Evolutionary conservation across 2,888 invertebrate genomes (phyloP).

Genomic region (Achlya flavicornis): DNA sequence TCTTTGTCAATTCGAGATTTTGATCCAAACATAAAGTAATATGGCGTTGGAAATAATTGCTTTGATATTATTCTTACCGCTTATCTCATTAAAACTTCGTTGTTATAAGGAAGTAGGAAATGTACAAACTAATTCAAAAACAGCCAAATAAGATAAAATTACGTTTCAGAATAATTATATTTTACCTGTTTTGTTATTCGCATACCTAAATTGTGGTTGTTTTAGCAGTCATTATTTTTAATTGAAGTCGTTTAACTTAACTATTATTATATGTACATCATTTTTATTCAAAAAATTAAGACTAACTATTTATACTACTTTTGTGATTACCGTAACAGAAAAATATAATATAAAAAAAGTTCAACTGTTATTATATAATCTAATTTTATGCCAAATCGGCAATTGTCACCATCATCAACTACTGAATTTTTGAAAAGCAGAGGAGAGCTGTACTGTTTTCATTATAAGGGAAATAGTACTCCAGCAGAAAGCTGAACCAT

Average conservation of each 20-base stretch:
- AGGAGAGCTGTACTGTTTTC: too few species aligned
- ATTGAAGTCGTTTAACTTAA: neutral
- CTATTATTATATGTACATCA: too few species aligned
- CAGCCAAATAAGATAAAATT: neutral
- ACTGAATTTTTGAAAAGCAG: too few species aligned
- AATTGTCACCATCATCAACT: too few species aligned
- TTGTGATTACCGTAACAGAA: too few species aligned
- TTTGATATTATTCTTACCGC: neutral
- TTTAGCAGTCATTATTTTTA: neutral
- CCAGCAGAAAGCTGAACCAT: too few species aligned
- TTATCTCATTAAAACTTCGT: neutral
- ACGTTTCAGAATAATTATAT: neutral
- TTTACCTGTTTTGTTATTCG: neutral
- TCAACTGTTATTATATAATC: too few species aligned
- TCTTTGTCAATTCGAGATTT: conserved; percentile 16
- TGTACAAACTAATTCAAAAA: neutral
- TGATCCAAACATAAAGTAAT: neutral
- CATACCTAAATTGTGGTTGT: neutral
- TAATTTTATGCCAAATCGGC: too few species aligned
- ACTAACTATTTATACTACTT: too few species aligned
- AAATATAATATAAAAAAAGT: too few species aligned
- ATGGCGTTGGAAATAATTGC: neutral
- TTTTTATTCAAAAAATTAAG: too few species aligned
- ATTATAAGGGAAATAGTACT: too few species aligned
- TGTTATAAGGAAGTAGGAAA: neutral